Conservation (phyloP, 2,888 invertebrate species). For the Polia nebulosa region DNA sequence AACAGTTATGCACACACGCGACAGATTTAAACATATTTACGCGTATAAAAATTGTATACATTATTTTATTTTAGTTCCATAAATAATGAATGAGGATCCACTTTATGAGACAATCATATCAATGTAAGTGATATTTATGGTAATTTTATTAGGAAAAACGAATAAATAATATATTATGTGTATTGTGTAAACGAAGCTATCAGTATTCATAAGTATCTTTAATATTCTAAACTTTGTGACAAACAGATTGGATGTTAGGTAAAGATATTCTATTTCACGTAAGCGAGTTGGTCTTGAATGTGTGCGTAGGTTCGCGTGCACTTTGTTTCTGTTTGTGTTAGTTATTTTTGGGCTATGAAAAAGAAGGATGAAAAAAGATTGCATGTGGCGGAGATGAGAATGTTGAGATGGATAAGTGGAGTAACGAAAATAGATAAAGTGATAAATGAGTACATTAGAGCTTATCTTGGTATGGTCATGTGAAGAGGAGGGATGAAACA, state of each 20-base stretch:
- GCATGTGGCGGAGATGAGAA: no score
- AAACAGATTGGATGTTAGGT: constrained; percentile 12
- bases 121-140: constrained; percentile 36
- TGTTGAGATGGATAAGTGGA: no score
- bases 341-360: no score
- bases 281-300: no score
- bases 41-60: no score
- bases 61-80: constrained; percentile 10
- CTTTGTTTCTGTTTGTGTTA: no score
- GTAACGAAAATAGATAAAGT: no score
- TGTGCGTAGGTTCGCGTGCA: no score
- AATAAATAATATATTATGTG: constrained; percentile 2
- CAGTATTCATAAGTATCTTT: background rate
- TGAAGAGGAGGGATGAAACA: no score
- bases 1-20: constrained; percentile 1
- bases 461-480: no score
- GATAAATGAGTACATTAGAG: no score
- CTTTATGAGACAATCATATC: constrained; percentile 36
- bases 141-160: constrained; percentile 31
- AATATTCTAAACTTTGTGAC: constrained; percentile 8
- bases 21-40: background rate
- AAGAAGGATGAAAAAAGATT: no score
- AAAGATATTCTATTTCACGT: background rate
- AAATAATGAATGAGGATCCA: constrained; percentile 33
- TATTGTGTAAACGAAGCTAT: background rate